Conservation (phyloP, 2,113 vertebrate species). For the Coturnix japonica region DNA sequence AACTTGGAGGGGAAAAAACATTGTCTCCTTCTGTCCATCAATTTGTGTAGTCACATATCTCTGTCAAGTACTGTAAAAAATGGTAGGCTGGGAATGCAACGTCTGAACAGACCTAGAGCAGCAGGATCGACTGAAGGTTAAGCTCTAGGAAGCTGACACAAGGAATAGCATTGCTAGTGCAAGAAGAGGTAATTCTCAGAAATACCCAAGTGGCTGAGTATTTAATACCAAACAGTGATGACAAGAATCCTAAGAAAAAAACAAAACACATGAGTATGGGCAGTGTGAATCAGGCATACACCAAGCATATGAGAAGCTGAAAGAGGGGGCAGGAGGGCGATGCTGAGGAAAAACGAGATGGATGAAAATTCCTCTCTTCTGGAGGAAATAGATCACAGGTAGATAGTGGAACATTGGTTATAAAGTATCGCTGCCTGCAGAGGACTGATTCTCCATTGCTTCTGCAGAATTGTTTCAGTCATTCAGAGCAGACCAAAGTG, state of each 20-base stretch:
- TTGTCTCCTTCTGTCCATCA: background rate
- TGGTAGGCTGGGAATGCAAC: background rate
- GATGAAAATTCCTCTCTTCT: background rate
- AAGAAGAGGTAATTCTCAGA: background rate
- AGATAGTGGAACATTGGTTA: background rate
- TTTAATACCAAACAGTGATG: background rate
- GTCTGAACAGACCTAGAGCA: background rate
- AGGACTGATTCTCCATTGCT: background rate
- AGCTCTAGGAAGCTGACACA: background rate
- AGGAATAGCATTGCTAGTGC: background rate
- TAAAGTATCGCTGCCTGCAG: background rate
- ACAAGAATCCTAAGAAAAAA: background rate
- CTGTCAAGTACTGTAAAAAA: background rate
- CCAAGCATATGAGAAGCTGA: background rate
- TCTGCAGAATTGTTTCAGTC: background rate
- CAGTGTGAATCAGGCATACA: background rate
- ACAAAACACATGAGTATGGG: background rate
- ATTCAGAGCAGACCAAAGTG: background rate
- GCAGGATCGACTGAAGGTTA: background rate
- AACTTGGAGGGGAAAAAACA: background rate
- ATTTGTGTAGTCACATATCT: background rate
- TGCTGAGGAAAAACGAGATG: background rate
- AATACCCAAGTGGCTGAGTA: background rate
- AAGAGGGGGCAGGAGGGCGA: background rate
- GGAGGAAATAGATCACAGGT: background rate